Percentiles rank a stretch among this genome's conserved stretches.
phyloP scores from a whole-genome alignment of 2,797 vertebrate species.

The Staurois parvus region DNA sequence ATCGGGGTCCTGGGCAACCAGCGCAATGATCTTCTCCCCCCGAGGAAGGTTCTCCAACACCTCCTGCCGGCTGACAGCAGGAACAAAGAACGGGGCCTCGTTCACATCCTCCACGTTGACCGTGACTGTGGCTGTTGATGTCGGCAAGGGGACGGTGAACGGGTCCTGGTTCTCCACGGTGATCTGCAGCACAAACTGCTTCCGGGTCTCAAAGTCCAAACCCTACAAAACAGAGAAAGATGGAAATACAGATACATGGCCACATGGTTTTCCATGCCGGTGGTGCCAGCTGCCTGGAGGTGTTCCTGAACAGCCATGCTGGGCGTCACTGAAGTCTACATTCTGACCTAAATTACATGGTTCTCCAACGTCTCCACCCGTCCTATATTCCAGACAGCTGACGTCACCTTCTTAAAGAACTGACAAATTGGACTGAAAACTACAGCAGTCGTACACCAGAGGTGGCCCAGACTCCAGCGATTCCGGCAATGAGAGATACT shows the following conservation, averaged over 20 bases:
- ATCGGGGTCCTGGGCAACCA: conserved; percentile 86
- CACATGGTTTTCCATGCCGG: too few species aligned
- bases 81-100: conserved; percentile 84
- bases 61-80: conserved; percentile 60
- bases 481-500: too few species aligned
- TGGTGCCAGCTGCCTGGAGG: too few species aligned
- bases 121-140: conserved; percentile 82
- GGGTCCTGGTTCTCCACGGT: conserved; percentile 81
- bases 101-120: conserved; percentile 85
- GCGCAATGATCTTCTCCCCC: conserved; percentile 67
- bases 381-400: too few species aligned
- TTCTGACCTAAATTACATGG: too few species aligned
- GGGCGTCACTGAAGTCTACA: too few species aligned
- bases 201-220: conserved; percentile 84
- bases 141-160: conserved; percentile 72
- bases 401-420: too few species aligned
- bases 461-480: too few species aligned
- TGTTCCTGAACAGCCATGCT: too few species aligned
- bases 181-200: conserved; percentile 76
- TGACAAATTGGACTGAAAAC: too few species aligned
- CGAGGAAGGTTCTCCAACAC: conserved; percentile 73
- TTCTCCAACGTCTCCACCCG: too few species aligned
- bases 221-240: conserved; percentile 71
- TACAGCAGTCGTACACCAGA: too few species aligned
- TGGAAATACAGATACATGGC: neutral